Evolutionary conservation across 2,888 invertebrate genomes (phyloP).

Genomic region (Amiota minor): DNA sequence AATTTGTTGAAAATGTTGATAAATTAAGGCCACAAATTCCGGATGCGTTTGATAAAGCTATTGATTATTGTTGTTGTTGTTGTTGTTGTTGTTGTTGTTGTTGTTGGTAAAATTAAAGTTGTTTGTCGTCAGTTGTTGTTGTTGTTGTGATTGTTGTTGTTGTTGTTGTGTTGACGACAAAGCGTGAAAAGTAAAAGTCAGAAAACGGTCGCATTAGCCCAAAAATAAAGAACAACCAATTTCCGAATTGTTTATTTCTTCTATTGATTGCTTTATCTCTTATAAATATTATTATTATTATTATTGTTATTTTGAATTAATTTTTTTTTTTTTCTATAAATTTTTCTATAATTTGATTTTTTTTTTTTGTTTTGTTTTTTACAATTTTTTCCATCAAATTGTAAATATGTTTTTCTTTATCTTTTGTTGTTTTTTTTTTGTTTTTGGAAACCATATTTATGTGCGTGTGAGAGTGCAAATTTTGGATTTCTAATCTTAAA

Average conservation of each 20-base stretch:
- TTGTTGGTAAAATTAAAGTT: slow-evolving; percentile 47
- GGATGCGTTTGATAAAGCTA: slow-evolving; percentile 69
- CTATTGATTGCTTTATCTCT: slow-evolving; percentile 27
- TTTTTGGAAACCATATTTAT: slow-evolving; percentile 35
- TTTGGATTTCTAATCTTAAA: slow-evolving; percentile 39
- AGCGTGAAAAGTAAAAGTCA: slow-evolving; percentile 73
- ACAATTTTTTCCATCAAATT: slow-evolving; percentile 42
- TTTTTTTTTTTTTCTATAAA: slow-evolving; percentile 32
- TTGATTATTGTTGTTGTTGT: slow-evolving; percentile 47
- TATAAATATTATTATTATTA: slow-evolving; percentile 34
- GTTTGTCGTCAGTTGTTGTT: slow-evolving; percentile 57
- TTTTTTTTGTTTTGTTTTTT: slow-evolving; percentile 35
- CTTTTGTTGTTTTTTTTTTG: slow-evolving; percentile 33
- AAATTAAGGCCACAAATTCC: slow-evolving; percentile 71
- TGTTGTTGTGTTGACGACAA: slow-evolving; percentile 73
- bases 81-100: slow-evolving; percentile 41
- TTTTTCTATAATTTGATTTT: slow-evolving; percentile 40
- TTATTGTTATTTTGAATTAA: slow-evolving; percentile 37
- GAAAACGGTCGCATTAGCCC: slow-evolving; percentile 75
- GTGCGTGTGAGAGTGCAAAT: slow-evolving; percentile 1
- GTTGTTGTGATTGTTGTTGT: slow-evolving; percentile 53
- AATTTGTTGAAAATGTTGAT: slow-evolving; percentile 69
- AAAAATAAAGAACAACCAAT: slow-evolving; percentile 62
- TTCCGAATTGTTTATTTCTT: slow-evolving; percentile 26
- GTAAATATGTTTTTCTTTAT: slow-evolving; percentile 46